These are phyloP conservation scores for Cylindroiulus punctatus DNA, from an alignment of 2,888 invertebrate species.

Conservation along the genomic window DNA sequence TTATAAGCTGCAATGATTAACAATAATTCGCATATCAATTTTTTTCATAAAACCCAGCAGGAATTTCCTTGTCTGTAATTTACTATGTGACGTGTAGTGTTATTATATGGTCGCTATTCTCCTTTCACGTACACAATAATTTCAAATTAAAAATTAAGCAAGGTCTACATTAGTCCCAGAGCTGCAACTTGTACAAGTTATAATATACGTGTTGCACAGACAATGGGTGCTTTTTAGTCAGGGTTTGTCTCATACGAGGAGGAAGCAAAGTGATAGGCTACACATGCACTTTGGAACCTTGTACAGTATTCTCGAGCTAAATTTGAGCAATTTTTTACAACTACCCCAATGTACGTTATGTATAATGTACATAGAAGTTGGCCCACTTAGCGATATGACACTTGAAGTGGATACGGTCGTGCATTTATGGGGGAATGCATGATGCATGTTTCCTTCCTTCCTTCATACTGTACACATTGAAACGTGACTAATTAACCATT, in stretches of 20 bases:
- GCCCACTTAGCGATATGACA: conserved; percentile 30
- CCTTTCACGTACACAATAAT: too few relatives aligned
- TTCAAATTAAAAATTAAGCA: too few relatives aligned
- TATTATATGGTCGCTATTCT: too few relatives aligned
- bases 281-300: conserved; percentile 9
- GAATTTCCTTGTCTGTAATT: too few relatives aligned
- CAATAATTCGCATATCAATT: too few relatives aligned
- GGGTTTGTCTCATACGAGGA: neutral
- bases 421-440: conserved; percentile 9
- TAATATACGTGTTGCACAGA: neutral
- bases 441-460: conserved; percentile 47
- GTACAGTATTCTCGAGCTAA: neutral
- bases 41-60: too few relatives aligned
- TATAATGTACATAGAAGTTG: conserved; percentile 9
- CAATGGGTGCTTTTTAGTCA: conserved; percentile 1
- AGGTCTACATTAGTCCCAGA: neutral
- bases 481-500: conserved; percentile 43
- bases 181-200: neutral
- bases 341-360: neutral
- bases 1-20: too few relatives aligned
- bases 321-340: conserved; percentile 2
- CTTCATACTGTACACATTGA: conserved; percentile 12
- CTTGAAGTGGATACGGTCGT: conserved; percentile 22
- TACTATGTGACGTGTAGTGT: too few relatives aligned
- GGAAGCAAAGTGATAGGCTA: neutral